Conservation (phyloP, 1,140 invertebrate species). For the Meloidogyne exigua region DNA sequence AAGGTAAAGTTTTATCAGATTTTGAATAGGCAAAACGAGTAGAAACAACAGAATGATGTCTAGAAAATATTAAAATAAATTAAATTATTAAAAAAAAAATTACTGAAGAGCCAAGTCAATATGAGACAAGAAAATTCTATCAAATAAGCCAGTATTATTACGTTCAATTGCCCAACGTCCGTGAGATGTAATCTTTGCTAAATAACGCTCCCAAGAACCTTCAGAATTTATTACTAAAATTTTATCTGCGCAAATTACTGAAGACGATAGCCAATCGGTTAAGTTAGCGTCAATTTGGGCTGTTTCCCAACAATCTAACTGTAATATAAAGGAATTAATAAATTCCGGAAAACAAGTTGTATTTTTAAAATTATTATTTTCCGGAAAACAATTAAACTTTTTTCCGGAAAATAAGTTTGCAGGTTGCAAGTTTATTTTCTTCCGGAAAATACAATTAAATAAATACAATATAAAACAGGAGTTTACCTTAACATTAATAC, state of each 20-base stretch:
- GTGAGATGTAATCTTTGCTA: slow-evolving; percentile 43
- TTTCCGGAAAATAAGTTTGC: slow-evolving; percentile 7
- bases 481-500: slow-evolving; percentile 54
- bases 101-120: slow-evolving; percentile 60
- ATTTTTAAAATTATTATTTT: not conserved
- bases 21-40: slow-evolving; percentile 54
- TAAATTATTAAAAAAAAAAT: not conserved
- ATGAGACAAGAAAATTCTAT: slow-evolving; percentile 50
- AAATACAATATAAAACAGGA: not conserved
- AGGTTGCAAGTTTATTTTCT: no score
- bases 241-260: slow-evolving; percentile 58
- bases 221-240: slow-evolving; percentile 61
- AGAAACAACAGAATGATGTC: slow-evolving; percentile 55
- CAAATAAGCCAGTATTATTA: slow-evolving; percentile 33
- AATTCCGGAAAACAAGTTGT: not conserved
- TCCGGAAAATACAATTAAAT: not conserved
- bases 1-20: slow-evolving; percentile 43
- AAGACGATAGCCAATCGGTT: slow-evolving; percentile 57
- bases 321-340: slow-evolving; percentile 21
- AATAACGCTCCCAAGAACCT: slow-evolving; percentile 52
- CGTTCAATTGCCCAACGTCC: slow-evolving; percentile 41
- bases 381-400: not conserved
- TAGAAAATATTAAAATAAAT: slow-evolving; percentile 36
- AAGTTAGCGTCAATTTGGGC: slow-evolving; percentile 55
- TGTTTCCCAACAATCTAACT: slow-evolving; percentile 58